Evolutionary conservation across 2,888 invertebrate species (phyloP), one percentile per base, ranked within the genome.

Genomic region (Torymus texanus): DNA sequence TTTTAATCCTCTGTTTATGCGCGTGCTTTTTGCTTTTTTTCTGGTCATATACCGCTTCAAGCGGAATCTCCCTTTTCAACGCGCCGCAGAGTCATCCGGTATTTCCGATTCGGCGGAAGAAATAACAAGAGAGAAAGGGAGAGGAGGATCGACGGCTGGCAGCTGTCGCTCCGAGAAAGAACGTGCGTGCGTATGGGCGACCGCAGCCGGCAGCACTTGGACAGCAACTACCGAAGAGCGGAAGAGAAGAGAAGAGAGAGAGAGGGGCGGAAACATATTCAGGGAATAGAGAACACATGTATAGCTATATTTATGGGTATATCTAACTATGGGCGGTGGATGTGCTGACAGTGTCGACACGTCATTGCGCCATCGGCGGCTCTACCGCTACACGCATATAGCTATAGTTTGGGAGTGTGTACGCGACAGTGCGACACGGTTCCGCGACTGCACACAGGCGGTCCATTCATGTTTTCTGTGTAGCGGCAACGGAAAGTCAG

Each of bases 381-480:
- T 29, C 29, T 24, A 24, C 24, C 29, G 14, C n/a, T 51, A 13
- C 18, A 63, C 16, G 10, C 41, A n/a, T 41, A 16, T 41, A 24
- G 56, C 29, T 21, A 67, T 56, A 8, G 10, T n/a, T 53, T 29
- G 29, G 3, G 12, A 41, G 29, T 62, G 41, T 13, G 18, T 14
- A 56, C 41, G 55, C 56, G 62, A 51, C 66, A 29, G 29, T 29
- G 29, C 29, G 29, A 29, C 29, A 3, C 29, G 29, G 29, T 3
- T 29, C 29, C 29, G 29, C 29, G 29, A 29, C 2, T 5, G 5
- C 5, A 29, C 29, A 29, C 29, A 24, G 21, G 21, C 50, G 51
- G 55, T 70, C 63, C 68, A 76, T 76, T 76, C 75, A 68, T 76
- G 55, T 51, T 56, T 58, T 14, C 58, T 68, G 50, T 29, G 29